phyloP scores from a whole-genome alignment of 2,797 vertebrate species.

The Geotrypetes seraphini region DNA sequence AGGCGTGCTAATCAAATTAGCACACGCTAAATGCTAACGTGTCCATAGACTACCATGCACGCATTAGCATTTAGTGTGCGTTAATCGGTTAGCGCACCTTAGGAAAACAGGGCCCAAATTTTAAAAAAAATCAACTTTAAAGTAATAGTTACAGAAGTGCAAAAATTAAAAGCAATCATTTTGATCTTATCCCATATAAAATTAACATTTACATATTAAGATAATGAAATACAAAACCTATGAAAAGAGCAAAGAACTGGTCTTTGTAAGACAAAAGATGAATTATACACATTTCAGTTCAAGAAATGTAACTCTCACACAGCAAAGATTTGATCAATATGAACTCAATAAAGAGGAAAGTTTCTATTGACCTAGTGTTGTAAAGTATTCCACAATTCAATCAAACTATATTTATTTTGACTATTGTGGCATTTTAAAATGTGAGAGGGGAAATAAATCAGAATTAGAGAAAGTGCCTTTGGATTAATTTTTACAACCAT shows the following conservation, averaged over 20 bases:
- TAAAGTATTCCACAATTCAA: constrained; percentile 12
- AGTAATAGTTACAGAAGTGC: not conserved
- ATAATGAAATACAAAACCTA: too few relatives aligned
- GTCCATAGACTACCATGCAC: too few relatives aligned
- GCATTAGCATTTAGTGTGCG: too few relatives aligned
- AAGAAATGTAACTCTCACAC: constrained; percentile 1
- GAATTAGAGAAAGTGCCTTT: not conserved
- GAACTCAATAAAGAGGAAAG: constrained; percentile 9
- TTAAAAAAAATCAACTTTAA: too few relatives aligned
- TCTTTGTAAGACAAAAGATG: too few relatives aligned
- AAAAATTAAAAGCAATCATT: not conserved
- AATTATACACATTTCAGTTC: constrained; percentile 7
- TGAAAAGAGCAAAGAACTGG: too few relatives aligned
- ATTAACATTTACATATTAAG: too few relatives aligned
- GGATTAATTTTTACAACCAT: constrained; percentile 9
- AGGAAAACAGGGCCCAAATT: too few relatives aligned
- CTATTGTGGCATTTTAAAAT: constrained; percentile 15
- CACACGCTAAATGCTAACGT: too few relatives aligned
- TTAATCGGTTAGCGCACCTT: too few relatives aligned
- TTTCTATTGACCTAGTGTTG: constrained; percentile 15
- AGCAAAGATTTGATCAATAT: constrained; percentile 11
- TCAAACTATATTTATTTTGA: constrained; percentile 10
- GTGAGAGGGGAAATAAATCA: constrained; percentile 1
- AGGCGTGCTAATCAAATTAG: too few relatives aligned
- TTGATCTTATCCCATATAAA: not conserved